These are phyloP conservation scores for Podocnemis expansa DNA, from an alignment of 2,113 vertebrate species.

Conservation along the genomic window DNA sequence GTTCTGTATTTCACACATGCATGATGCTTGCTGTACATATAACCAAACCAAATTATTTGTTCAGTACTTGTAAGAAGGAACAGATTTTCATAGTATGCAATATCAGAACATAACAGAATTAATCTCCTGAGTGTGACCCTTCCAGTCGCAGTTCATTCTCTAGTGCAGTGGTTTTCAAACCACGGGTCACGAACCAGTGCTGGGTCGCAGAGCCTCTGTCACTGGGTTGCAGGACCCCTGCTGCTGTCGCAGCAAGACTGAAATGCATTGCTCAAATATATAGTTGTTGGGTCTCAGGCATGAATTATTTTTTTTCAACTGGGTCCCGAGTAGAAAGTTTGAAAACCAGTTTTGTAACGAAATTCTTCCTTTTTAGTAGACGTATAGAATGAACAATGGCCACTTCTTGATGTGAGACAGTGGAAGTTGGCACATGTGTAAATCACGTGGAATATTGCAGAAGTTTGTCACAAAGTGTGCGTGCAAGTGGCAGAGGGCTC, in stretches of 20 bases:
- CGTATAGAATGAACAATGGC: not conserved
- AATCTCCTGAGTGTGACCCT: not conserved
- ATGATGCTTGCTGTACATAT: not conserved
- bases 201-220: no score
- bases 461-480: fast-evolving
- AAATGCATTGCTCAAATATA: no score
- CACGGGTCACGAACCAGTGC: no score
- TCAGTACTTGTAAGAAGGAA: not conserved
- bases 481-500: not conserved
- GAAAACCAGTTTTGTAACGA: no score
- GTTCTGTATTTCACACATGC: not conserved
- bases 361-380: not conserved
- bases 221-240: no score
- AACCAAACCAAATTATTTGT: not conserved
- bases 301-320: no score
- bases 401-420: not conserved
- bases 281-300: no score
- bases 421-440: not conserved
- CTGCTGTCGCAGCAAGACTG: no score
- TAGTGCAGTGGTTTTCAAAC: no score
- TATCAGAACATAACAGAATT: not conserved
- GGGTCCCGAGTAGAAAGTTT: no score
- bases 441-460: not conserved
- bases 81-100: not conserved
- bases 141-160: not conserved